A percentile compares a stretch with the other conserved stretches of the same genome.
Conservation (phyloP, 2,797 vertebrate species). For the Paguma larvata region DNA sequence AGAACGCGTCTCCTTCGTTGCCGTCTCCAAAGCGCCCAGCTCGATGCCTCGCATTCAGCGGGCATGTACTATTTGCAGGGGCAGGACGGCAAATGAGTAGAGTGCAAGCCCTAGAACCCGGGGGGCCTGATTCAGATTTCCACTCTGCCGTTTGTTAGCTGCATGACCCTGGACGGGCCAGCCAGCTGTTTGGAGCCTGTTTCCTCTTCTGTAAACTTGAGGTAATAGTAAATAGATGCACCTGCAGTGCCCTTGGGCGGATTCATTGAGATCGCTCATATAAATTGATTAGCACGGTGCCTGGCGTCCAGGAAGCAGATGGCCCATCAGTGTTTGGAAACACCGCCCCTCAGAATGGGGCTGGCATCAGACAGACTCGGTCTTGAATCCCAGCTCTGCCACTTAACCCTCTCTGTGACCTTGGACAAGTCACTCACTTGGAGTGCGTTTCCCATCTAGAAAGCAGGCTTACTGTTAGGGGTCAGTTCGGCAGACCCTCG, state of each 20-base stretch:
- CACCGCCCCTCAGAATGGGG: background rate
- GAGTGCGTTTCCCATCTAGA: background rate
- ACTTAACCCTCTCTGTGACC: background rate
- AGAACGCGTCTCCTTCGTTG: rapidly evolving
- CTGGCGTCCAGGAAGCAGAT: background rate
- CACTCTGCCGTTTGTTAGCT: background rate
- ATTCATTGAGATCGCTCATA: background rate
- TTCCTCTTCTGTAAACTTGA: background rate
- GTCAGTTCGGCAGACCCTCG: background rate
- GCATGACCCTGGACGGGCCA: too few species aligned
- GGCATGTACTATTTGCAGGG: background rate
- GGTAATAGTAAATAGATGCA: background rate
- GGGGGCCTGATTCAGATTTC: background rate
- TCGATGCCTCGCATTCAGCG: background rate
- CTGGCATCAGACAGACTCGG: background rate
- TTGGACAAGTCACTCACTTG: background rate
- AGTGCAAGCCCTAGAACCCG: background rate
- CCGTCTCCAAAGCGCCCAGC: background rate
- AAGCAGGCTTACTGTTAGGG: background rate
- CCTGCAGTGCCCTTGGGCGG: background rate
- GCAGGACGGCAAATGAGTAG: background rate
- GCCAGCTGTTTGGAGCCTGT: background rate
- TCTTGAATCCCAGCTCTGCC: background rate
- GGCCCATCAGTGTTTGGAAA: background rate
- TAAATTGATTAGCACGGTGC: rapidly evolving